Conservation (phyloP, 92 coral and sea anemone species). For the Anthopleura xanthogrammica region DNA sequence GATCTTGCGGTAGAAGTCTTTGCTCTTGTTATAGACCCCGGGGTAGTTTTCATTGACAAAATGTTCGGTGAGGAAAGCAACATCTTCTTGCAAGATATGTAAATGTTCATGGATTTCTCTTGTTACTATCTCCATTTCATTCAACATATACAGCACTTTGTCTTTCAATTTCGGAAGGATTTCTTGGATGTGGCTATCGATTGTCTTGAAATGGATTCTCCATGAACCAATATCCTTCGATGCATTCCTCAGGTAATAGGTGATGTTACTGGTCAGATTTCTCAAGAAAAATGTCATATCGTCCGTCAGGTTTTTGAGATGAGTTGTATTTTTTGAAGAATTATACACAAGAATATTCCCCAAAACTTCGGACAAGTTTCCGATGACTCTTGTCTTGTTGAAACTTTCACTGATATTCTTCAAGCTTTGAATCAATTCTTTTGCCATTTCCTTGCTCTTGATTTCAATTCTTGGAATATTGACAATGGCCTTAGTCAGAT, state of each 20-base stretch:
- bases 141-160: constrained; percentile 34
- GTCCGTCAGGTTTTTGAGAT: neutral
- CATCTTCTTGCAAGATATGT: constrained; percentile 45
- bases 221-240: constrained; percentile 40
- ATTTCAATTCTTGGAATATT: constrained; percentile 31
- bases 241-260: constrained; percentile 47
- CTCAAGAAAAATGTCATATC: neutral
- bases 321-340: neutral
- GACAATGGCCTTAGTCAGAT: constrained; percentile 30
- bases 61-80: constrained; percentile 58
- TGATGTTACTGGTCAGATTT: constrained; percentile 39
- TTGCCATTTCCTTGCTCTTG: constrained; percentile 41
- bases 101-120: constrained; percentile 29
- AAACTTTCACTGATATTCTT: constrained; percentile 56
- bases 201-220: constrained; percentile 37
- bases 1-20: constrained; percentile 32
- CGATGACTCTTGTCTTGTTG: constrained; percentile 39
- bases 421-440: constrained; percentile 50
- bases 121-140: constrained; percentile 40
- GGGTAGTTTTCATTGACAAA: constrained; percentile 51
- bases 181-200: constrained; percentile 43
- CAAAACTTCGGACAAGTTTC: constrained; percentile 48
- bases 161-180: constrained; percentile 44
- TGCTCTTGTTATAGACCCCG: constrained; percentile 27
- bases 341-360: constrained; percentile 33